These are phyloP conservation scores for Apantesis nais DNA, from an alignment of 2,888 invertebrate species.

Conservation along the genomic window DNA sequence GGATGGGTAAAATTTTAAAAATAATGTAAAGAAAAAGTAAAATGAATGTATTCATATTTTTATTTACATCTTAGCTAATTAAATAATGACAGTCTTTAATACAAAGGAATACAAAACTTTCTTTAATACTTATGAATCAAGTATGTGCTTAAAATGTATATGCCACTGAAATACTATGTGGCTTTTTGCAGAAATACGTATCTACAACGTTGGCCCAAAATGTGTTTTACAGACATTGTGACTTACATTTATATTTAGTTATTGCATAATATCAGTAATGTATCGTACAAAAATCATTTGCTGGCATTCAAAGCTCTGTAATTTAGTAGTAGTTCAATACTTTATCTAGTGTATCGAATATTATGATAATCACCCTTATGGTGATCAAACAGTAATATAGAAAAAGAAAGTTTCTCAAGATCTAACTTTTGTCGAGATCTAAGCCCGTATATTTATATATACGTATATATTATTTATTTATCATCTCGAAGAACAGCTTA, in stretches of 20 bases:
- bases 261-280: neutral
- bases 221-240: neutral
- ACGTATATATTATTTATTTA: too few species aligned
- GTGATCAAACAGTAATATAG: neutral
- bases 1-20: neutral
- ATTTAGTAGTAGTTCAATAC: neutral
- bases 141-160: neutral
- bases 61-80: constrained; percentile 31
- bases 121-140: neutral
- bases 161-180: neutral
- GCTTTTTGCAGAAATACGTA: neutral
- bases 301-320: neutral
- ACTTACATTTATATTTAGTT: too few species aligned
- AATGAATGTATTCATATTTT: neutral
- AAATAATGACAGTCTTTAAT: constrained; percentile 41
- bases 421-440: neutral
- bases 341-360: neutral
- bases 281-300: neutral
- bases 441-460: too few species aligned
- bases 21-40: neutral
- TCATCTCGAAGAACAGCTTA: neutral
- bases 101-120: constrained; percentile 2
- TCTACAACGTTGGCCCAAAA: neutral
- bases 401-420: neutral
- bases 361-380: neutral